These are phyloP conservation scores for Peromyscus aztecus DNA, from an alignment of 2,797 vertebrate species.

Conservation along the genomic window DNA sequence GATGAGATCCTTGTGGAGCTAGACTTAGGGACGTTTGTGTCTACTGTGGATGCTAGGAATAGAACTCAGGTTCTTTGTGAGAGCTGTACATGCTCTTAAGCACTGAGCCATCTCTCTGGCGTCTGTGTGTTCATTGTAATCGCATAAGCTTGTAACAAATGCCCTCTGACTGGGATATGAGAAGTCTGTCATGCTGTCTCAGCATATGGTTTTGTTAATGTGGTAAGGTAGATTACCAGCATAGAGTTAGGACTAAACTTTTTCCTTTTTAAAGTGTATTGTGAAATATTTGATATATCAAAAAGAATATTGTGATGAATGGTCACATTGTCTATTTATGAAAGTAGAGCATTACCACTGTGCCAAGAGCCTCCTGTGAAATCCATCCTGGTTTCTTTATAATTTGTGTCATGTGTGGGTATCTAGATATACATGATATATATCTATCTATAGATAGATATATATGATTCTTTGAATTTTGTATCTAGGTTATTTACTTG, in stretches of 20 bases:
- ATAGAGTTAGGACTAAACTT: neutral
- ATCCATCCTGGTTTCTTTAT: neutral
- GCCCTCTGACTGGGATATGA: neutral
- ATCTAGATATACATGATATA: neutral
- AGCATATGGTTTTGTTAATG: neutral
- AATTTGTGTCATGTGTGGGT: neutral
- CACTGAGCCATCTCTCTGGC: neutral
- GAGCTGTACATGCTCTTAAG: neutral
- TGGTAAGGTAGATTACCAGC: neutral
- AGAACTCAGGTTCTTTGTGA: neutral
- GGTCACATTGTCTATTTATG: neutral
- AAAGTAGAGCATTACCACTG: neutral
- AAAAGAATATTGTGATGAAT: conserved; percentile 28
- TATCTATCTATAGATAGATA: no score
- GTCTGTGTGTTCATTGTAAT: neutral
- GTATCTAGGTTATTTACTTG: neutral
- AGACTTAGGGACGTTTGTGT: neutral
- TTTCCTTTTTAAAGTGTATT: neutral
- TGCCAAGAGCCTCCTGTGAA: neutral
- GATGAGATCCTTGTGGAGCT: neutral
- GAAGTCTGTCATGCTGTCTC: neutral
- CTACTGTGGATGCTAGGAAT: neutral
- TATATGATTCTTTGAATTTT: neutral
- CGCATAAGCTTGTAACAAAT: neutral
- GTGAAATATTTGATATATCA: conserved; percentile 26